Evolutionary conservation across 1,140 invertebrate species (phyloP), one percentile per base, ranked within the genome.

Genomic region (Hylyphantes graminicola): DNA sequence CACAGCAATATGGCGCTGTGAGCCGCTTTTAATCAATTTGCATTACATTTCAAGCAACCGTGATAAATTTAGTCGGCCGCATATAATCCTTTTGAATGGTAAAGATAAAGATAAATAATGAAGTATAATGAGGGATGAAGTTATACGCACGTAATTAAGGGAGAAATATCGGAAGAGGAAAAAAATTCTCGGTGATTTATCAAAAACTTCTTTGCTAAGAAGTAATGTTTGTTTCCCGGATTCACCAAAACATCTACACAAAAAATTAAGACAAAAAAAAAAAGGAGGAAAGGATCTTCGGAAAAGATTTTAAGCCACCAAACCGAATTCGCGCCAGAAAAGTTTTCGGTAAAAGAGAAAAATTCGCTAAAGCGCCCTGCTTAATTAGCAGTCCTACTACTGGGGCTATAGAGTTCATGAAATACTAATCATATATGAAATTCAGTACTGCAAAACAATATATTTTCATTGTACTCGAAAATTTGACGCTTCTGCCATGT

Each of bases 91-190:
- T 74, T 67, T 50, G 80, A 75, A 83, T 74, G 63, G 70, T 35
- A 74, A 83, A 83, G 80, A 83, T 83, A 83, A 83, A 83, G 80
- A 83, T 83, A 83, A 83, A 75, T 83, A 83, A 83, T 83, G 80
- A 83, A 83, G 80, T 70, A 74, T 83, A 83, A 83, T 83, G 80
- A 83, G 63, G 72, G 61, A 74, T 83, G 80, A 67, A 67, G 48
- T 21, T 74, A 65, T 74, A 54, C 61, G 48, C 65, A 48, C 72
- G 80, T 83, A 83, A 83, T 83, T 83, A 83, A 83, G 70, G 80
- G 61, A 51, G 80, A 48, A 75, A 75, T 83, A 83, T 83, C 63
- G 80, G 70, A 51, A 19, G 12, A 67, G 54, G 55, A 53, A 78
- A 78, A 78, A 73, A 61, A 65, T 67, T 15, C 61, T 67, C 35